Evolutionary conservation across 2,797 vertebrate genomes (phyloP).

Genomic region (Gorsachius magnificus): DNA sequence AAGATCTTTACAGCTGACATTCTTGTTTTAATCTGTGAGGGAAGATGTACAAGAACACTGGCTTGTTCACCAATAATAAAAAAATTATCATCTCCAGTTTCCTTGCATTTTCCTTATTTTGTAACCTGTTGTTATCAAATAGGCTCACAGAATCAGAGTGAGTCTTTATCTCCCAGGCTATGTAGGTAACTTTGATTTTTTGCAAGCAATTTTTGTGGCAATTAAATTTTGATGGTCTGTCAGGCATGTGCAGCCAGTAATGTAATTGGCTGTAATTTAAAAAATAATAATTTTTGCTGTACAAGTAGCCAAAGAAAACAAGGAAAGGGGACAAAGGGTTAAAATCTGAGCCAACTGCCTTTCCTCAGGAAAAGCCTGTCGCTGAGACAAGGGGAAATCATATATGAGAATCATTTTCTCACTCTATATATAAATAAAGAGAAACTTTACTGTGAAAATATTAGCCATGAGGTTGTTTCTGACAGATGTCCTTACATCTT

Average conservation of each 20-base stretch:
- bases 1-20: not conserved
- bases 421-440: slow-evolving; percentile 53
- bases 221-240: slow-evolving; percentile 63
- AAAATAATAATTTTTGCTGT: slow-evolving; percentile 56
- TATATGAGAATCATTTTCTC: slow-evolving; percentile 52
- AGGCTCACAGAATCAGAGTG: not conserved
- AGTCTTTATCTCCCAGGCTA: not conserved
- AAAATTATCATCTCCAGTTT: not conserved
- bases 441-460: slow-evolving; percentile 54
- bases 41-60: not conserved
- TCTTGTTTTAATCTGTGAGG: not conserved
- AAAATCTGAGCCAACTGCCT: slow-evolving; percentile 58
- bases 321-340: slow-evolving; percentile 45
- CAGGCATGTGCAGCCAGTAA: slow-evolving; percentile 42
- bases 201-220: slow-evolving; percentile 39
- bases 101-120: slow-evolving; percentile 22
- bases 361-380: slow-evolving; percentile 71
- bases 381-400: slow-evolving; percentile 57
- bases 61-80: not conserved
- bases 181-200: slow-evolving; percentile 26
- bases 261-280: slow-evolving; percentile 50
- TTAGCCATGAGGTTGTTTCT: slow-evolving; percentile 7
- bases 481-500: slow-evolving; percentile 32
- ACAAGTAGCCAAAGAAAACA: slow-evolving; percentile 71
- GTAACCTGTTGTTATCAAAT: slow-evolving; percentile 16